A percentile compares a stretch with the other conserved stretches of the same genome.
These are phyloP conservation scores for Homarus gammarus DNA, from an alignment of 2,888 invertebrate species.

Conservation along the genomic window DNA sequence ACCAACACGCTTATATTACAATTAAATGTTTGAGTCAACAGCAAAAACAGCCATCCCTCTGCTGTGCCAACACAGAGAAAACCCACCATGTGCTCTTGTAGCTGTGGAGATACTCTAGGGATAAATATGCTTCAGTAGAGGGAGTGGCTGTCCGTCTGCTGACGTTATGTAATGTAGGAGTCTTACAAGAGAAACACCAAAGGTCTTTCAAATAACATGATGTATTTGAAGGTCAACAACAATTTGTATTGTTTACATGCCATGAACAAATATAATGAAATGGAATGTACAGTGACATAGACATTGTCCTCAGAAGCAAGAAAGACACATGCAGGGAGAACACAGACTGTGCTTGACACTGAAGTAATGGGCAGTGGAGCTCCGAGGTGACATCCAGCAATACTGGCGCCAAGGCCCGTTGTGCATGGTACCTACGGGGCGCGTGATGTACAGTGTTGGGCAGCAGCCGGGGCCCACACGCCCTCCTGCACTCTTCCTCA, in stretches of 20 bases:
- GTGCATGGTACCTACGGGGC: slow-evolving; percentile 54
- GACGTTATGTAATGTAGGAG: slow-evolving; percentile 44
- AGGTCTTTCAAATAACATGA: slow-evolving; percentile 73
- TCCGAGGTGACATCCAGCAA: slow-evolving; percentile 58
- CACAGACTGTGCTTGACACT: slow-evolving; percentile 74
- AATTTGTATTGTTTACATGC: slow-evolving; percentile 75
- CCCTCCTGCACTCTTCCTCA: slow-evolving; percentile 13
- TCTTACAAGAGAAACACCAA: slow-evolving; percentile 70
- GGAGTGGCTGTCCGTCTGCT: slow-evolving; percentile 21
- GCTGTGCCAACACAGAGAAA: no score
- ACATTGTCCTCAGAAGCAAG: slow-evolving; percentile 75
- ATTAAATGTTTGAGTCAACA: no score
- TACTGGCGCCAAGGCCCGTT: slow-evolving; percentile 62
- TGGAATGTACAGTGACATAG: slow-evolving; percentile 73
- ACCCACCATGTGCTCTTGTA: no score
- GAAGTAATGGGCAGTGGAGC: slow-evolving; percentile 71
- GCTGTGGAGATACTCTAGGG: no score
- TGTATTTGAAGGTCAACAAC: slow-evolving; percentile 75
- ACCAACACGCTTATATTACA: no score
- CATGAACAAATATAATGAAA: slow-evolving; percentile 75
- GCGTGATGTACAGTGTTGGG: background rate
- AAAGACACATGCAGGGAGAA: slow-evolving; percentile 74
- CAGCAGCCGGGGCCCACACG: slow-evolving; percentile 11
- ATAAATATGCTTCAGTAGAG: background rate
- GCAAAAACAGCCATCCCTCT: no score